Conservation (phyloP, 2,113 vertebrate genomes). For the Lophotis ruficrista region DNA sequence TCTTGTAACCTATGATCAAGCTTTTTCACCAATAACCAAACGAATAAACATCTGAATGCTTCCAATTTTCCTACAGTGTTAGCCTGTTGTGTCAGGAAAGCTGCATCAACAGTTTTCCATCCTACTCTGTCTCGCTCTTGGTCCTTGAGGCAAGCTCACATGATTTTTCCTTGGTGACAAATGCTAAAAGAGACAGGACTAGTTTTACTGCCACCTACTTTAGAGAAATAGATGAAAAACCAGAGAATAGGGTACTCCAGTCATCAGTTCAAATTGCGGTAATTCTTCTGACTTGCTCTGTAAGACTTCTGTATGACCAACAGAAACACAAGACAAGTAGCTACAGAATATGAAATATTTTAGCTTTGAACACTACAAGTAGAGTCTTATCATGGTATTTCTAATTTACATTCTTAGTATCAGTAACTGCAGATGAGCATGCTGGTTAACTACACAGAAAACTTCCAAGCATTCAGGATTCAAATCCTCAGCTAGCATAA, state of each 20-base stretch:
- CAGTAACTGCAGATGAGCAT: background rate
- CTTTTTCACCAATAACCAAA: background rate
- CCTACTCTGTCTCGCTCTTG: background rate
- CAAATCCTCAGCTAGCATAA: background rate
- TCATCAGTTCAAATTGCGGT: background rate
- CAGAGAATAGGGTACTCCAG: background rate
- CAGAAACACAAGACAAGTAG: background rate
- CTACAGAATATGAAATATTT: background rate
- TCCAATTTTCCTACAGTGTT: conserved; percentile 7
- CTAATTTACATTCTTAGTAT: background rate
- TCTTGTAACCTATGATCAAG: background rate
- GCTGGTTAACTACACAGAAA: background rate
- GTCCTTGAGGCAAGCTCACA: background rate
- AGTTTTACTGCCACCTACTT: background rate
- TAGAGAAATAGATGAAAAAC: background rate
- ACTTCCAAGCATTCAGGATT: background rate
- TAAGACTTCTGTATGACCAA: background rate
- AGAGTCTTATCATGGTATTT: background rate
- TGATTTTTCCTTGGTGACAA: background rate
- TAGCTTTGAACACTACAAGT: background rate
- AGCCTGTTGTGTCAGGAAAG: conserved; percentile 2
- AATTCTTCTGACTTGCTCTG: background rate
- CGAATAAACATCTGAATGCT: background rate
- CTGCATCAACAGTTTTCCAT: conserved; percentile 28
- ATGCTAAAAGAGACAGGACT: background rate